phyloP scores from a whole-genome alignment of 2,113 vertebrate species.

The Beaufortia kweichowensis region DNA sequence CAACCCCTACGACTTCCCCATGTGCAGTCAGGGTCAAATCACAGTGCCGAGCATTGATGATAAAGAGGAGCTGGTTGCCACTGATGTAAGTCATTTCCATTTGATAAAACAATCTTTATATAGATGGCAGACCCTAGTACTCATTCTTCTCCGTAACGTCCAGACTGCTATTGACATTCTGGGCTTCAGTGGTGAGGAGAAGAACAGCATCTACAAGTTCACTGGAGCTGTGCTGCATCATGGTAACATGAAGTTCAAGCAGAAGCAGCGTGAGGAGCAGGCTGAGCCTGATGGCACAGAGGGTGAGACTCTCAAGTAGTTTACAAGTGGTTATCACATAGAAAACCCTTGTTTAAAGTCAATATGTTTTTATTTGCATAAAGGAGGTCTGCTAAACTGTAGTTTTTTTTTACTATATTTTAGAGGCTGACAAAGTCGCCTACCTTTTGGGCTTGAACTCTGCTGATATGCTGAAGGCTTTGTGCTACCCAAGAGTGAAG shows the following conservation, averaged over 20 bases:
- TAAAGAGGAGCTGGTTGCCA: constrained; percentile 82
- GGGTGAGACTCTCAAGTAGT: not conserved
- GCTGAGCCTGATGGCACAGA: not conserved
- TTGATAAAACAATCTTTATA: not conserved
- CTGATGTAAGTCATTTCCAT: constrained; percentile 74
- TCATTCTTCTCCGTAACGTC: not conserved
- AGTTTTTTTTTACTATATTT: not conserved
- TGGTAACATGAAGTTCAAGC: not conserved
- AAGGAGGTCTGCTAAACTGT: not conserved
- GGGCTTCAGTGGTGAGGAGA: not conserved
- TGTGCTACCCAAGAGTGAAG: constrained; percentile 63
- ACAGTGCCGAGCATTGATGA: constrained; percentile 82
- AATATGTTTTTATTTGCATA: constrained; percentile 28
- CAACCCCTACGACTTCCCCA: constrained; percentile 81
- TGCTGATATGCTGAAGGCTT: constrained; percentile 62
- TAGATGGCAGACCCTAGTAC: constrained; percentile 13
- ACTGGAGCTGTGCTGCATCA: constrained; percentile 1
- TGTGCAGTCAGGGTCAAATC: constrained; percentile 83
- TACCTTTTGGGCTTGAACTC: constrained; percentile 66
- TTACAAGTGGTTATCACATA: too few species aligned
- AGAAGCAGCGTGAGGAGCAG: not conserved
- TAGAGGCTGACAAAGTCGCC: constrained; percentile 63
- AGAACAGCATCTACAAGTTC: not conserved
- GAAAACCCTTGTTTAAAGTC: constrained; percentile 30
- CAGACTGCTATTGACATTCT: not conserved